phyloP scores from a whole-genome alignment of 2,797 vertebrate genomes.

The Lutjanus campechanus region DNA sequence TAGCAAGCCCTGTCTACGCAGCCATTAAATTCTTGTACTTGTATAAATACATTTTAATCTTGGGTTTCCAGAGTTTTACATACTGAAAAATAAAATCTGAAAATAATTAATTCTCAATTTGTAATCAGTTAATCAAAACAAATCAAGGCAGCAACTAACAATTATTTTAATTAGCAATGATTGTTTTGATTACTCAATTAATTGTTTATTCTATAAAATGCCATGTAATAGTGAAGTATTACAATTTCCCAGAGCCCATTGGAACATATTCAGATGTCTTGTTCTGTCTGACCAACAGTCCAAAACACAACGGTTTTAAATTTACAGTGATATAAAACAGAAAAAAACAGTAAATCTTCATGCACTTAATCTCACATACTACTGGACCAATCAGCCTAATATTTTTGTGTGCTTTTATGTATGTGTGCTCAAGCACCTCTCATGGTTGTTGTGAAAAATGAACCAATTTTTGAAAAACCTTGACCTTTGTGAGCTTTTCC shows the following conservation, averaged over 20 bases:
- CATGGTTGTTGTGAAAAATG: too few species aligned
- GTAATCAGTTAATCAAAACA: background rate
- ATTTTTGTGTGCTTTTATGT: too few species aligned
- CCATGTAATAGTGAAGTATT: background rate
- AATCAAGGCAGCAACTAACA: background rate
- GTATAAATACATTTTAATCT: background rate
- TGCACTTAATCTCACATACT: too few species aligned
- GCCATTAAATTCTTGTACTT: background rate
- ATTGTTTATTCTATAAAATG: background rate
- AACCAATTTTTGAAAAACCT: too few species aligned
- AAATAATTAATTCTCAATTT: background rate
- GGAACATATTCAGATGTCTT: background rate
- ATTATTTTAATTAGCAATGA: background rate
- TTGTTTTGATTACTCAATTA: background rate
- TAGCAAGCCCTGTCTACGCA: background rate
- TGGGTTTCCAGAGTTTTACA: background rate
- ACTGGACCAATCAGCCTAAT: too few species aligned
- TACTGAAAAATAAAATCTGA: background rate
- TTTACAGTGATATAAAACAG: background rate
- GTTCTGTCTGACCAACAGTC: background rate
- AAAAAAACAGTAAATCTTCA: too few species aligned
- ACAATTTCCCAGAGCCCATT: background rate
- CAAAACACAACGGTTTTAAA: background rate
- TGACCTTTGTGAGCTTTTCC: too few species aligned
- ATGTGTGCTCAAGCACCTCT: too few species aligned